A percentile compares a stretch with the other conserved stretches of the same genome.
Conservation (phyloP, 2,888 invertebrate species). For the Dryobotodes eremita region DNA sequence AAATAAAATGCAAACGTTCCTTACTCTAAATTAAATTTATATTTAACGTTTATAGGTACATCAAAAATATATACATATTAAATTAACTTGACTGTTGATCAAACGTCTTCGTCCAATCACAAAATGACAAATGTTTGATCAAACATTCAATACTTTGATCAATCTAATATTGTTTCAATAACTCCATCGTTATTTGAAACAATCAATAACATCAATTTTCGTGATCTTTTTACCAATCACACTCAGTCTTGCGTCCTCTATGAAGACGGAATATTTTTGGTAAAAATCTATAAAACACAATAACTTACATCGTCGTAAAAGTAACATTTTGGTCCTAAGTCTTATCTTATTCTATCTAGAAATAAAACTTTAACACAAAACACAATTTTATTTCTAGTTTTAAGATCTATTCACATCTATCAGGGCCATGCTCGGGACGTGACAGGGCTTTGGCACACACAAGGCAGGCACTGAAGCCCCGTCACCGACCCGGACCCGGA, state of each 20-base stretch:
- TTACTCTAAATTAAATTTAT: conserved; percentile 70
- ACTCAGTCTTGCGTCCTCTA: conserved; percentile 84
- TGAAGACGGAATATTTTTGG: conserved; percentile 75
- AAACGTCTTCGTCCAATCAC: conserved; percentile 40
- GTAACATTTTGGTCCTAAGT: conserved; percentile 35
- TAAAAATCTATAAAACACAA: conserved; percentile 59
- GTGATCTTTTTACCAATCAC: conserved; percentile 65
- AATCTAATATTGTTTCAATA: conserved; percentile 43
- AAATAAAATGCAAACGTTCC: conserved; percentile 65
- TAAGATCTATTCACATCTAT: neutral
- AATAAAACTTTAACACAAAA: conserved; percentile 40
- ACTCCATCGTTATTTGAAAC: conserved; percentile 39
- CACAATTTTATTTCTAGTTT: conserved; percentile 39
- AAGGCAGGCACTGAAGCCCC: neutral
- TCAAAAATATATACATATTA: conserved; percentile 67
- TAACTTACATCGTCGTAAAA: conserved; percentile 45
- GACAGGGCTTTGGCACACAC: neutral
- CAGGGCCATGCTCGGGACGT: neutral
- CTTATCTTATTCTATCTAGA: conserved; percentile 31
- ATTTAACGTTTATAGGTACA: conserved; percentile 62
- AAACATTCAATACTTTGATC: conserved; percentile 48
- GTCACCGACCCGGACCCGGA: neutral
- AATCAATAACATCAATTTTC: conserved; percentile 52
- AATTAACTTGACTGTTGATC: conserved; percentile 49
- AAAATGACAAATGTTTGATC: conserved; percentile 51